Evolutionary conservation across 64 coral and sea anemone genomes (phyloP), one percentile per base, ranked within the genome.

Genomic region (Montipora capricornis): DNA sequence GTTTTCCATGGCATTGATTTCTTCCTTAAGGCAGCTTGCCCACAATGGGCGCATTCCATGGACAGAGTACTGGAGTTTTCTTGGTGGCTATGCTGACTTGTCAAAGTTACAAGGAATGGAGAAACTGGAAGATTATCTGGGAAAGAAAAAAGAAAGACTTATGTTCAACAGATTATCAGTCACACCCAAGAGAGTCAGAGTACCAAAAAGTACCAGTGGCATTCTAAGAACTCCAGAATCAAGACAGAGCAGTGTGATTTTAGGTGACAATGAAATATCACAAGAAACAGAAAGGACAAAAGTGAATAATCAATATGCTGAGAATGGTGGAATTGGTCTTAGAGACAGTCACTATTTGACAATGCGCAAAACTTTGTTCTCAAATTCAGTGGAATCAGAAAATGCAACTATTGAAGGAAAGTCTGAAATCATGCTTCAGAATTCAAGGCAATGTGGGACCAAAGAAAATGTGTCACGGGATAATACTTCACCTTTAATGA

Each of bases 1-100:
- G 6, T 57, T 57, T 57, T 57, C 11, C 53, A 8, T 11, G 6
- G 6, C 6, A 64, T 64, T 14, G 11, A 64, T 64, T 19, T 64
- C 22, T 3, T 86, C 68, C 48, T 74, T 75, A 50, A 98, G 96
- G 69, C 77, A 87, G 24, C 86, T 98, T 67, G 96, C 96, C 5
- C 96, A 98, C 58, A 69, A 75, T 73, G 89, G 66, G 8, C 75
- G 68, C 4, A 47, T 98, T 26, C 89, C 96, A 12, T 98, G 96
- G 96, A 80, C 83, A 5, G 96, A 98, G 58, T 98, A 98, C 64
- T 98, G 96, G 96, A 83, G 74, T 67, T 98, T 98, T 48, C 89
- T 98, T 47, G 93, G 96, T 14, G 89, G 89, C 44, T 98, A 95
- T 89, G 79, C 80, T 15, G 96, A 98, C 88, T 64, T 98, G 37